These are phyloP conservation scores for Chiloscyllium punctatum DNA, from an alignment of 2,797 vertebrate genomes.

Conservation along the genomic window DNA sequence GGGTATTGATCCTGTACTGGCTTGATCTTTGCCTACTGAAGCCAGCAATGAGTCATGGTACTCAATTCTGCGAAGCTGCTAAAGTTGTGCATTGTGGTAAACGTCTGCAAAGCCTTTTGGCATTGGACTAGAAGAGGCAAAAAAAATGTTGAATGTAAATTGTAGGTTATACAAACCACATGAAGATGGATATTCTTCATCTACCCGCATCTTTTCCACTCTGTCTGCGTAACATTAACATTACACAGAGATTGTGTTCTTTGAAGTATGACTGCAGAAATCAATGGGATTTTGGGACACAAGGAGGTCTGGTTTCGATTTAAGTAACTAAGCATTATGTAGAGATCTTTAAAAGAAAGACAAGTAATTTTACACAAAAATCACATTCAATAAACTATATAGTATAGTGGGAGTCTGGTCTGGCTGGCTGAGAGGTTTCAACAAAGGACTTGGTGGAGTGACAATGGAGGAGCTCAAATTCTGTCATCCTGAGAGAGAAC, in stretches of 20 bases:
- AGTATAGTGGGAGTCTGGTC: background rate
- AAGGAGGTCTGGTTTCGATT: background rate
- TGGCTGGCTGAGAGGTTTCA: background rate
- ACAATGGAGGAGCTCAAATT: background rate
- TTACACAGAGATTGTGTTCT: background rate
- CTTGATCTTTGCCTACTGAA: background rate
- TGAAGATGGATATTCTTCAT: constrained; percentile 20
- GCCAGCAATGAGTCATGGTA: background rate
- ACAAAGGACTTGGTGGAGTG: background rate
- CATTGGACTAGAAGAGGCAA: constrained; percentile 3
- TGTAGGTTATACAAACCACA: constrained; percentile 27
- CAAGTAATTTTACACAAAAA: background rate
- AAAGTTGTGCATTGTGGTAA: constrained; percentile 12
- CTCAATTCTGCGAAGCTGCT: constrained; percentile 7
- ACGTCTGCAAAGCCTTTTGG: background rate
- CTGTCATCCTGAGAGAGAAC: too few species aligned
- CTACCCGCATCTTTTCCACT: constrained; percentile 28
- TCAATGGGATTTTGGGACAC: background rate
- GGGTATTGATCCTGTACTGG: background rate
- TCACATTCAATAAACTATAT: background rate
- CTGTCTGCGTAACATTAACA: background rate
- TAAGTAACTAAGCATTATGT: background rate
- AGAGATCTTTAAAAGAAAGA: background rate
- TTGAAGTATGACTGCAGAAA: constrained; percentile 21
- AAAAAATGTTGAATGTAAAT: constrained; percentile 30